Evolutionary conservation across 2,888 invertebrate species (phyloP), one percentile per base, ranked within the genome.

Genomic region (Nezara viridula): DNA sequence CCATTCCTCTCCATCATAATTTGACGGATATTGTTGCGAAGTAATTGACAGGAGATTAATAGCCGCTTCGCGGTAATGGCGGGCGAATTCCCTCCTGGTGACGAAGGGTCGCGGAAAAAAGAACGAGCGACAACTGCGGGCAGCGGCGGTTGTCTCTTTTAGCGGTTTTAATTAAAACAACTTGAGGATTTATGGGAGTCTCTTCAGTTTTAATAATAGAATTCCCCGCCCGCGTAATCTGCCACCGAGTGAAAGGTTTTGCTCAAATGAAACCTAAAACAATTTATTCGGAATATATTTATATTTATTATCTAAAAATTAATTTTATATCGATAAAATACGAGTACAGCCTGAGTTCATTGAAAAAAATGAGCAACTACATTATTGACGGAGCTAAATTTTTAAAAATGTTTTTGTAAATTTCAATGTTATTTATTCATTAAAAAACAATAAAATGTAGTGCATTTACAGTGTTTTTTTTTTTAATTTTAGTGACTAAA

Each of bases 1-100:
- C 7, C 16, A 3, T 27, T 0, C 27, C 27, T 16, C 60, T 60
- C 27, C 27, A 32, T 60, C 27, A 60, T 60, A 60, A 60, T 60
- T 60, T 60, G 60, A 60, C 60, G 60, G 60, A 27, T 60, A 60
- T 60, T 60, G 60, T 60, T 60, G 60, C 60, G 32, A 60, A 60
- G 60, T 60, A 60, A 60, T 60, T 60, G 60, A 60, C 60, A 60
- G 60, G 14, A 32, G 27, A 60, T 60, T 60, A 60, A 60, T 60
- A 27, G 60, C 27, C 14, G 60, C 27, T 16, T 27, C 60, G 27
- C 32, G 60, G 27, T 60, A 60, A 60, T 60, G 60, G 60, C 60
- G 27, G 60, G 60, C 14, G 32, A 60, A 60, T 27, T 60, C 32
- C 32, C 32, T 60, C 16, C 60, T 27, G 14, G 60, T 60, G 60